Percentiles rank a stretch among this genome's conserved stretches.
Conservation (phyloP, 2,888 invertebrate species). For the Oscheius sp. region DNA sequence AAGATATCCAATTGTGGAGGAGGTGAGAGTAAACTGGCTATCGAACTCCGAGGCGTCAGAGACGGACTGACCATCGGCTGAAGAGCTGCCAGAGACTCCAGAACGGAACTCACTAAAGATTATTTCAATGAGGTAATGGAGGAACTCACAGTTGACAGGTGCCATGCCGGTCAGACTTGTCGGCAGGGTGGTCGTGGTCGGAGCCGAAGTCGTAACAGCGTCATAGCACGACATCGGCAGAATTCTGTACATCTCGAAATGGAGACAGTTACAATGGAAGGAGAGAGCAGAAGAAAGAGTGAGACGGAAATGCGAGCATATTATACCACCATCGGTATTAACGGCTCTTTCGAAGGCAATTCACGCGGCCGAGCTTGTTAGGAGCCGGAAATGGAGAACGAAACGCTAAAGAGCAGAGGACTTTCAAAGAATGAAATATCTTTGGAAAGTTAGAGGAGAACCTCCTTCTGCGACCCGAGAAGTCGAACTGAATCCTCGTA, state of each 20-base stretch:
- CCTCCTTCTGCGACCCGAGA: too few relatives aligned
- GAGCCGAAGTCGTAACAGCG: conserved; percentile 24
- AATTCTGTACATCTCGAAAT: neutral
- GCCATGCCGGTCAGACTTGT: neutral
- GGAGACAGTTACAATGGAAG: conserved; percentile 3
- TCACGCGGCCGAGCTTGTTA: conserved; percentile 7
- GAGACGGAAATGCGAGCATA: neutral
- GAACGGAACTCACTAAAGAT: conserved; percentile 4
- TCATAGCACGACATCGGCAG: conserved; percentile 25
- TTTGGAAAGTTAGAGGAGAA: neutral
- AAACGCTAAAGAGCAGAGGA: neutral
- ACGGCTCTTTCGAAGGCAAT: neutral
- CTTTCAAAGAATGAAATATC: neutral
- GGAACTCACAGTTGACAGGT: conserved; percentile 22
- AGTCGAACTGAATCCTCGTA: neutral
- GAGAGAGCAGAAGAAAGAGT: neutral
- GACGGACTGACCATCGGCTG: conserved; percentile 21
- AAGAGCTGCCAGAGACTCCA: conserved; percentile 38
- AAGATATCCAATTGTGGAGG: conserved; percentile 24
- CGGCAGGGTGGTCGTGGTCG: conserved; percentile 3
- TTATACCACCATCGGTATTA: too few relatives aligned
- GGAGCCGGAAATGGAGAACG: conserved; percentile 6
- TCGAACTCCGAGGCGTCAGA: conserved; percentile 13
- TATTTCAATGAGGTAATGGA: neutral
- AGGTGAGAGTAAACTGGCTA: conserved; percentile 22